A percentile compares a stretch with the other conserved stretches of the same genome.
Evolutionary conservation across 2,797 vertebrate species (phyloP).

Genomic region (Simalia tracyae): DNA sequence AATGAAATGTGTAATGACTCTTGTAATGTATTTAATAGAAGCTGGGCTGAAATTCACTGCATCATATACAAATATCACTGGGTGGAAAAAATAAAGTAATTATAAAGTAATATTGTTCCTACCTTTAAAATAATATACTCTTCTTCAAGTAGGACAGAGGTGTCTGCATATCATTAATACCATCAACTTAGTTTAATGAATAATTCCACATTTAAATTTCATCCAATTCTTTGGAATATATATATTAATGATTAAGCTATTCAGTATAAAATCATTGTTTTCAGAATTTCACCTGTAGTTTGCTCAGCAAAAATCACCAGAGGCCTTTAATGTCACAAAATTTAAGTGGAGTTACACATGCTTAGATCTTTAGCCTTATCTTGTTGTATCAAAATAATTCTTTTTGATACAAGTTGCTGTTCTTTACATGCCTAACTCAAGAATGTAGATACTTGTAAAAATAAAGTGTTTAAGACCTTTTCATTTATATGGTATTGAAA

Average conservation of each 20-base stretch:
- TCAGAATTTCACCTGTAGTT: not conserved
- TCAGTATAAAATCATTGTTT: not conserved
- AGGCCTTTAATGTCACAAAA: not conserved
- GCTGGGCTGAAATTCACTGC: slow-evolving; percentile 33
- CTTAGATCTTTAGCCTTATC: not conserved
- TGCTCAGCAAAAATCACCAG: not conserved
- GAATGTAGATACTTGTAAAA: not conserved
- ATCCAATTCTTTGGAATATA: slow-evolving; percentile 1
- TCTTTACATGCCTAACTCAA: not conserved
- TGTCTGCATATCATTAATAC: not conserved
- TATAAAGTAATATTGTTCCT: slow-evolving; percentile 37
- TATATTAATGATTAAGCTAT: not conserved
- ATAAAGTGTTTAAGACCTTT: not conserved
- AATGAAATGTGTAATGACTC: slow-evolving; percentile 11
- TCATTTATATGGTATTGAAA: not conserved
- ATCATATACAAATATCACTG: slow-evolving; percentile 23
- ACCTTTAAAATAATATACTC: slow-evolving; percentile 13
- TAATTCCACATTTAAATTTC: slow-evolving; percentile 30
- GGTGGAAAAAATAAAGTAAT: slow-evolving; percentile 28
- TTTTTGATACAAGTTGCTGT: not conserved
- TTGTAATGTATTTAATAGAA: not conserved
- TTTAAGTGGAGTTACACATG: not conserved
- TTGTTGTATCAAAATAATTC: slow-evolving; percentile 1
- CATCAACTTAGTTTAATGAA: slow-evolving; percentile 25
- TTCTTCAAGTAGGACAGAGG: slow-evolving; percentile 16